Conservation (phyloP, 2,888 invertebrate genomes). For the Leptinotarsa rubiginosa region DNA sequence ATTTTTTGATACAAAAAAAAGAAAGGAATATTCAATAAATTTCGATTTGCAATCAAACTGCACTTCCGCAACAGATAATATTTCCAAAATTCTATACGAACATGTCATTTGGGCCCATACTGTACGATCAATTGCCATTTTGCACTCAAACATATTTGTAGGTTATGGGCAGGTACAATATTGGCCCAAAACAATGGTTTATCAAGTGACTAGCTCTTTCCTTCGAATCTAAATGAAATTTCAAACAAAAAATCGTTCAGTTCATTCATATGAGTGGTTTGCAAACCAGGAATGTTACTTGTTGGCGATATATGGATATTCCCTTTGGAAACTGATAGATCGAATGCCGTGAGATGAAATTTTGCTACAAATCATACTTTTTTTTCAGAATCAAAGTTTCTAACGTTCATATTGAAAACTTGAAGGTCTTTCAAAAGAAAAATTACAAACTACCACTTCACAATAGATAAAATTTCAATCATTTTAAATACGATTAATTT, state of each 20-base stretch:
- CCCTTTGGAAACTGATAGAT: not conserved
- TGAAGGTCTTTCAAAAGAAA: too few species aligned
- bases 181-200: not conserved
- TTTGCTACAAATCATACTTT: too few species aligned
- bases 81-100: slow-evolving; percentile 6
- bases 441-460: too few species aligned
- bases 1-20: not conserved
- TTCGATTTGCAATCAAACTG: slow-evolving; percentile 4
- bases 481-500: too few species aligned
- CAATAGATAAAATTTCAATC: too few species aligned
- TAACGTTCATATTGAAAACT: too few species aligned
- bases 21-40: not conserved
- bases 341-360: too few species aligned
- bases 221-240: slow-evolving; percentile 6
- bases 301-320: slow-evolving; percentile 24
- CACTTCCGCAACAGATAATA: slow-evolving; percentile 5
- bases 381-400: too few species aligned
- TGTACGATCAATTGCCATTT: not conserved
- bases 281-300: slow-evolving; percentile 27
- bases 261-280: slow-evolving; percentile 20
- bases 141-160: too few species aligned
- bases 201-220: slow-evolving; percentile 23
- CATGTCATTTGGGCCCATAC: not conserved
- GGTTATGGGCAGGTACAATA: not conserved
- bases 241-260: slow-evolving; percentile 13